Evolutionary conservation across 2,888 invertebrate genomes (phyloP), one percentile per base, ranked within the genome.

Genomic region (Epistrophe grossulariae): DNA sequence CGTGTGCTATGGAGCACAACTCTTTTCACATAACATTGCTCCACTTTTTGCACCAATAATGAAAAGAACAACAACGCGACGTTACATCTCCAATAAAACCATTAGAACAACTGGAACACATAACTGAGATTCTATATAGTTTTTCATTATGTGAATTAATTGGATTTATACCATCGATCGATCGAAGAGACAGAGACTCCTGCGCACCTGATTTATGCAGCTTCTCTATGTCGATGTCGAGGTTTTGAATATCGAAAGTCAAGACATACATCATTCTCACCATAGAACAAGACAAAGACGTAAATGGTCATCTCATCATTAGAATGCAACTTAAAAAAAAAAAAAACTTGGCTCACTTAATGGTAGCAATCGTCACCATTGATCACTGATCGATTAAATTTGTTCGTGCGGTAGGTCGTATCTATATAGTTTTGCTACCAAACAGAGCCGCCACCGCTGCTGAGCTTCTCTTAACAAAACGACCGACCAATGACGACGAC

Each of bases 201-300:
- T 81, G 81, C 73, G 70, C 85, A 60, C 24, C 78, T 73, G 85
- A 85, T 73, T 74, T 73, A 60, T 24, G 24, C 62, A 73, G 62
- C 78, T 70, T 55, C 78, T 48, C 35, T 38, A n/a, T 28, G 57
- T 52, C 40, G 60, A n/a, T 28, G 57, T 52, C 40, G 60, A 78
- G 71, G 74, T 83, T 87, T 83, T 79, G 87, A 87, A 87, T 87
- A 87, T 72, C 87, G 83, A 87, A 83, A 87, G 87, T 83, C 87
- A 83, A 83, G 79, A 43, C 52, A 72, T 79, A 38, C 76, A 87
- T 79, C 87, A 87, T 87, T 70, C 79, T 55, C 45, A 55, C 60
- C 48, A 60, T 50, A 59, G 43, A 19, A 68, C 24, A 60, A 62
- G 57, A 82, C 87, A 83, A 83, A 83, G 83, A 72, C 59, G 17